These are phyloP conservation scores for Drosophila maculinotata DNA, from an alignment of 2,888 invertebrate genomes.

Conservation along the genomic window DNA sequence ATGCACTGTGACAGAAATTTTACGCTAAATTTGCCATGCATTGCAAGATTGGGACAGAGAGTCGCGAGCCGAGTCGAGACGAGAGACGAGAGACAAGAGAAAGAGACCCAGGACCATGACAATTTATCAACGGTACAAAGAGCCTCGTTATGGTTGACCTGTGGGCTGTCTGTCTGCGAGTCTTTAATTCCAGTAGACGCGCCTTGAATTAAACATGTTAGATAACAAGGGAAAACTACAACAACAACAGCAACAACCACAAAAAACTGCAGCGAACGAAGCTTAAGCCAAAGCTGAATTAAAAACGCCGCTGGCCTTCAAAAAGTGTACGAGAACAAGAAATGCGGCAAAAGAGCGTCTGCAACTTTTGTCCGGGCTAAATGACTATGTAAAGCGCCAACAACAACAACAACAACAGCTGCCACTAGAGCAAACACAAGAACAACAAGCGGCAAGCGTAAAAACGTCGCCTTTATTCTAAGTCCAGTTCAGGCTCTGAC, in stretches of 20 bases:
- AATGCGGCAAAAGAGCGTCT: constrained; percentile 45
- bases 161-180: constrained; percentile 14
- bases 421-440: constrained; percentile 1
- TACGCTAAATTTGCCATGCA: constrained; percentile 73
- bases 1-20: constrained; percentile 72
- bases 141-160: constrained; percentile 67
- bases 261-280: constrained; percentile 48
- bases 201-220: constrained; percentile 80
- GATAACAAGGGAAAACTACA: constrained; percentile 60
- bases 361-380: constrained; percentile 72
- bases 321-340: constrained; percentile 36
- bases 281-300: constrained; percentile 52
- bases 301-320: constrained; percentile 75
- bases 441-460: constrained; percentile 47
- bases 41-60: constrained; percentile 29
- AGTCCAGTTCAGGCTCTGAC: constrained; percentile 69
- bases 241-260: neutral
- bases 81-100: neutral
- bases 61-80: no score
- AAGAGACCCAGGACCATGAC: constrained; percentile 36
- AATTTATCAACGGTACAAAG: constrained; percentile 58
- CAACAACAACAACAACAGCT: constrained; percentile 25
- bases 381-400: constrained; percentile 65
- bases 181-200: constrained; percentile 74
- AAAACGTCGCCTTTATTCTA: constrained; percentile 77